A percentile compares a stretch with the other conserved stretches of the same genome.
Conservation (phyloP, 2,888 invertebrate species). For the Diaperis boleti region DNA sequence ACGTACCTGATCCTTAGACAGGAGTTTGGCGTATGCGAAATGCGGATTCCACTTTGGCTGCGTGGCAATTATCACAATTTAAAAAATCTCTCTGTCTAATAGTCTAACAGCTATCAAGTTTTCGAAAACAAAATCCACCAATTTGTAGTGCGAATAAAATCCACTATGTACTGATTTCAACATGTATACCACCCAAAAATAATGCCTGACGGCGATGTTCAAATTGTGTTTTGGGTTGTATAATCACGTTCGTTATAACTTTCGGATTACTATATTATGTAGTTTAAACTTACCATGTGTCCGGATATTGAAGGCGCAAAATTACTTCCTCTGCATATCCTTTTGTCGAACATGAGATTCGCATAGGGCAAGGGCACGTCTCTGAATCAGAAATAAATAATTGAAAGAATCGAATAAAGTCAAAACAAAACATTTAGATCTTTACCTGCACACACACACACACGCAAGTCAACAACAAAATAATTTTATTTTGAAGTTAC, state of each 20-base stretch:
- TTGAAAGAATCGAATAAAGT: constrained; percentile 16
- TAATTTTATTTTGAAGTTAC: constrained; percentile 6
- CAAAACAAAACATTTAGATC: constrained; percentile 33
- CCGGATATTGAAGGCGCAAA: constrained; percentile 67
- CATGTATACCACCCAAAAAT: no score
- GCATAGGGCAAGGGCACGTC: constrained; percentile 66
- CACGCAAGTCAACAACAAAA: constrained; percentile 8
- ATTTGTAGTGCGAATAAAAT: background rate
- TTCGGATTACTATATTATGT: no score
- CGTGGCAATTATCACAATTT: constrained; percentile 45
- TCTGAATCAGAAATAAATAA: constrained; percentile 26
- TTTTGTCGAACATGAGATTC: constrained; percentile 92
- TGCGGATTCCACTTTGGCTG: constrained; percentile 70
- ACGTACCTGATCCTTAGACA: constrained; percentile 63
- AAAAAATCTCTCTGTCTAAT: constrained; percentile 9
- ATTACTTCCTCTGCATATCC: constrained; percentile 88
- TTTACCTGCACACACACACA: background rate
- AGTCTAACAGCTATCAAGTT: background rate
- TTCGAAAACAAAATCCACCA: constrained; percentile 10
- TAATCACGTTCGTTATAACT: no score
- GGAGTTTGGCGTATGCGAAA: constrained; percentile 70
- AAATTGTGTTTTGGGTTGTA: no score
- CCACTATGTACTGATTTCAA: background rate
- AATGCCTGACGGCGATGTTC: no score
- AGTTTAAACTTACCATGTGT: constrained; percentile 39